Evolutionary conservation across 2,113 vertebrate species (phyloP).

Genomic region (Cariama cristata): DNA sequence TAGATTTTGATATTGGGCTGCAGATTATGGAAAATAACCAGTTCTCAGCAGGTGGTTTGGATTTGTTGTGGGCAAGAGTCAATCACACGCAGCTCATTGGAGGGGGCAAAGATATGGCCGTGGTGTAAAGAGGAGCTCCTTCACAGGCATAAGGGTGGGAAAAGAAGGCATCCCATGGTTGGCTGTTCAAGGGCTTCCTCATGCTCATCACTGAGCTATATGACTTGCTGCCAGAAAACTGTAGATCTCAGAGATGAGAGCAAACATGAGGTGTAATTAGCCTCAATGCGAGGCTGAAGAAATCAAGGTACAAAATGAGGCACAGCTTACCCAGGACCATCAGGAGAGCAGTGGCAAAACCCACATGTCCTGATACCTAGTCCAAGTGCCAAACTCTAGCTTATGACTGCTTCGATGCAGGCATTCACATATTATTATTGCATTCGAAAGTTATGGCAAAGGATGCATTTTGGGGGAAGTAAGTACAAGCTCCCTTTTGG

Average conservation of each 20-base stretch:
- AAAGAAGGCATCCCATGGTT: rapidly evolving
- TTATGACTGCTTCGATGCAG: rapidly evolving
- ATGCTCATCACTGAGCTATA: rapidly evolving
- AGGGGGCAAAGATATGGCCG: rapidly evolving
- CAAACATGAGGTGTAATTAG: not conserved
- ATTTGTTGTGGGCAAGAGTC: not conserved
- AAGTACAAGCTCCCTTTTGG: not conserved
- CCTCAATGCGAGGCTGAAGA: not conserved
- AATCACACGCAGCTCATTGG: not conserved
- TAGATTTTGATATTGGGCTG: not conserved
- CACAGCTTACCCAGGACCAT: not conserved
- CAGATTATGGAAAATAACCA: not conserved
- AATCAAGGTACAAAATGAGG: not conserved
- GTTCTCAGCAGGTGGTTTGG: not conserved
- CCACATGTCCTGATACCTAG: not conserved
- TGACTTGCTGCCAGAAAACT: not conserved
- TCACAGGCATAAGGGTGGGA: not conserved
- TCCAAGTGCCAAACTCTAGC: not conserved
- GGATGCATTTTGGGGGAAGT: not conserved
- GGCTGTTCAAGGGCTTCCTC: not conserved
- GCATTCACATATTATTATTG: rapidly evolving
- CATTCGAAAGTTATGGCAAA: not conserved
- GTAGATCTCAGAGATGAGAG: not conserved
- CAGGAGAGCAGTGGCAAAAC: not conserved
- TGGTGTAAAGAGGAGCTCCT: not conserved